phyloP scores from a whole-genome alignment of 2,797 vertebrate genomes.

The Psittacula derbiana region DNA sequence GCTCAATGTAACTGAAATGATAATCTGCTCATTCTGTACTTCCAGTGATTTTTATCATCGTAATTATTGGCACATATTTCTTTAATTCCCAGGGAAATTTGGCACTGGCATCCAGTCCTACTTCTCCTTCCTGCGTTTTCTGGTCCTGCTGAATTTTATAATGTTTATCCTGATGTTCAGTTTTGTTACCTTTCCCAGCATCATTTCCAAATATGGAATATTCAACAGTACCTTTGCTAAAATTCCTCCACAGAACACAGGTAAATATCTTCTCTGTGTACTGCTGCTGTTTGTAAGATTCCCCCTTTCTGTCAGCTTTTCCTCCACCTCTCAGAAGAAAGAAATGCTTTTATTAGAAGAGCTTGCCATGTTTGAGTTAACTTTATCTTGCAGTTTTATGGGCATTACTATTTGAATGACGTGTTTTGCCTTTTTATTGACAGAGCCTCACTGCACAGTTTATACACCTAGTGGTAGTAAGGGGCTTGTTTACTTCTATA shows the following conservation, averaged over 20 bases:
- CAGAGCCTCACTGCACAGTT: constrained; percentile 80
- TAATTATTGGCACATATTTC: neutral
- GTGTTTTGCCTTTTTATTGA: constrained; percentile 18
- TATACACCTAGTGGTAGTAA: constrained; percentile 72
- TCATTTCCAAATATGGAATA: constrained; percentile 73
- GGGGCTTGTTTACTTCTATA: constrained; percentile 88
- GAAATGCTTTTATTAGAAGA: neutral
- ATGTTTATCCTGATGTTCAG: constrained; percentile 91
- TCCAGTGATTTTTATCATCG: neutral
- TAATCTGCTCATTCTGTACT: neutral
- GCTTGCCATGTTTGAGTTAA: neutral
- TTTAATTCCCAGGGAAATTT: constrained; percentile 85
- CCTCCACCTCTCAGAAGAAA: neutral
- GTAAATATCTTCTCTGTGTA: neutral
- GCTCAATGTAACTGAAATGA: neutral
- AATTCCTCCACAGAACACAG: constrained; percentile 54
- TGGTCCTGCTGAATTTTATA: constrained; percentile 90
- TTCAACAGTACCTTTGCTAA: constrained; percentile 77
- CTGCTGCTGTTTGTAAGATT: neutral
- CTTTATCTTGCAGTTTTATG: neutral
- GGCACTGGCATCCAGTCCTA: constrained; percentile 94
- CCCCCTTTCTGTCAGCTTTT: neutral
- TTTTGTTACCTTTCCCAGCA: constrained; percentile 86
- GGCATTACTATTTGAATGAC: neutral
- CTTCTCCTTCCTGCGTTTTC: constrained; percentile 94